Percentiles rank a stretch among this genome's conserved stretches.
phyloP scores from a whole-genome alignment of 1,140 invertebrate genomes.

The Drosophila simulans region DNA sequence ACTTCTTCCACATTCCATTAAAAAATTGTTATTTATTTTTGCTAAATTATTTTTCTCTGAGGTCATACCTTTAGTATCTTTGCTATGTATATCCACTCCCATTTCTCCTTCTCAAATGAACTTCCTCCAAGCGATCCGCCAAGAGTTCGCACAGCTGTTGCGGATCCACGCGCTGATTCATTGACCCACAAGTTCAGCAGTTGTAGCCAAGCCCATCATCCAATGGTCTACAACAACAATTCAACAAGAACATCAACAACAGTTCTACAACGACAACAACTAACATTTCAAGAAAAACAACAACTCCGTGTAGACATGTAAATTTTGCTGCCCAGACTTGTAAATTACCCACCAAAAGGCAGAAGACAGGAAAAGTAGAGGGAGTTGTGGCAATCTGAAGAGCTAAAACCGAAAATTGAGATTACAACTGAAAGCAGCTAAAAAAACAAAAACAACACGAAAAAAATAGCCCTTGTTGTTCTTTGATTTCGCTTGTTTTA shows the following conservation, averaged over 20 bases:
- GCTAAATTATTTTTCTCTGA: conserved; percentile 6
- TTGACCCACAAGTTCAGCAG: conserved; percentile 66
- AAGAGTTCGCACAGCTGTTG: conserved; percentile 69
- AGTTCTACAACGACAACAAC: conserved; percentile 22
- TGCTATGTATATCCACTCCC: conserved; percentile 26
- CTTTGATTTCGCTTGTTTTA: conserved; percentile 60
- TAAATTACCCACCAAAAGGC: conserved; percentile 67
- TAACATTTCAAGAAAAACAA: conserved; percentile 29
- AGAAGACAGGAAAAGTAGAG: conserved; percentile 33
- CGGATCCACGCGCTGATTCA: conserved; percentile 64
- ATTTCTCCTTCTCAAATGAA: conserved; percentile 15
- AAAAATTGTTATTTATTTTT: neutral
- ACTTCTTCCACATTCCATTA: conserved; percentile 27
- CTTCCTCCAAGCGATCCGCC: conserved; percentile 32
- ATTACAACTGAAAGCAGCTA: conserved; percentile 65
- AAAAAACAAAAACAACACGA: conserved; percentile 61
- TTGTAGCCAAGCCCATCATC: conserved; percentile 49
- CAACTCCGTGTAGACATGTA: conserved; percentile 62
- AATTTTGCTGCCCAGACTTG: conserved; percentile 61
- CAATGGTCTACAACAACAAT: conserved; percentile 10
- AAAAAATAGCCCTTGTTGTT: conserved; percentile 43
- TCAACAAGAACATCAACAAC: conserved; percentile 3
- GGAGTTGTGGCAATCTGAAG: conserved; percentile 13
- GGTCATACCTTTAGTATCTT: conserved; percentile 13
- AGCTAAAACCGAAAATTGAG: conserved; percentile 54